Evolutionary conservation across 1,140 invertebrate species (phyloP), one percentile per base, ranked within the genome.

Genomic region (honey bee (Apis mellifera)): DNA sequence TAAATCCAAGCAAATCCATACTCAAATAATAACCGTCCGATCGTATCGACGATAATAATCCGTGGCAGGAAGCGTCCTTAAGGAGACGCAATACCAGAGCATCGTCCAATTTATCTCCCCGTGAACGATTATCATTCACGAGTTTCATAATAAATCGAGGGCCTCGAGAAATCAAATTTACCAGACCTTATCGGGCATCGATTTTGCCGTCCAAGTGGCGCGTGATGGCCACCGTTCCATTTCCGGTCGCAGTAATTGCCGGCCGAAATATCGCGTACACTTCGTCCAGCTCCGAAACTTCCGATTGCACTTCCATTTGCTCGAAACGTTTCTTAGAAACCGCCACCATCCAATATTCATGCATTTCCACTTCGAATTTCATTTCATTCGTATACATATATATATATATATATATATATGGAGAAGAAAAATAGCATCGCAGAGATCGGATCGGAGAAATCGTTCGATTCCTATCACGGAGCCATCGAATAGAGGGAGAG

Each of bases 161-260:
- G 48, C 32, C 32, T 32, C 32, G 50, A 21, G 23, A 0, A 86
- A 87, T 89, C 66, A 86, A 89, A 87, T 89, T 62, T 78, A 71
- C 68, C 75, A 65, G 55, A 80, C 78, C 62, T 81, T 42, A 7
- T 42, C 32, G 32, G 60, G 80, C 89, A 82, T 85, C 80, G 73
- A 89, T 89, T 42, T 87, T 81, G 42, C 65, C 32, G 2, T 32
- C 80, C 71, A 0, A 52, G 17, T 52, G 59, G 48, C 68, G 19
- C 70, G 77, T 80, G 64, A 90, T 82, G 89, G 86, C 71, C 26
- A 68, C 65, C 59, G 60, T 90, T 86, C 79, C 84, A 90, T 90
- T 90, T 90, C 89, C 89, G 86, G 72, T 85, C 66, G 8, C 71
- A 82, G 84, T 89, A 90, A 90, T 90, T 89, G 87, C 77, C 70